Base-by-base conservation (phyloP, 2,888 invertebrate species). In the Shargacucullia verbasci region DNA sequence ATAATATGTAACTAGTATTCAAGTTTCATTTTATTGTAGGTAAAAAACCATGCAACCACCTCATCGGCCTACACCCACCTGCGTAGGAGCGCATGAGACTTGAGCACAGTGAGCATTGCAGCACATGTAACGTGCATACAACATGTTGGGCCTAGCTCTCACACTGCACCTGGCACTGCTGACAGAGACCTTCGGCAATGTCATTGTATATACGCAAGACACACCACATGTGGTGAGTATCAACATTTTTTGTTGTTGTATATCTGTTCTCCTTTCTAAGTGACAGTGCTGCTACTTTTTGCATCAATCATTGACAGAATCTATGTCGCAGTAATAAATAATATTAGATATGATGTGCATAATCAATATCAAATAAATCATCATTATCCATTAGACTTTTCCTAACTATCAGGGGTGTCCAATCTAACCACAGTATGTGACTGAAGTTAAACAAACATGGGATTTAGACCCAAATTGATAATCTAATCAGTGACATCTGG, bases 161-260 rank as follows among this genome's bases (percentile, higher is more conserved):
- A 48, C 56, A 46, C 58, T 82, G n/a, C 80, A 89, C 44, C 60
- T 87, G 56, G 83, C 81, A 58, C 74, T 89, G 63, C 65, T 90
- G 56, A 73, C 81, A 0, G 68, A 71, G 9, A 55, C 76, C 9
- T 88, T 78, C 10, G 89, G 82, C 39, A 80, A 82, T 66, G 78
- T 93, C 61, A 76, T 88, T 10, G 86, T 91, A 10, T 90, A 84
- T 73, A 84, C 84, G 1, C 78, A 83, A 60, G 77, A 77, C 3
- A 70, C 72, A 13, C 90, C 91, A 20, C 88, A 90, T 60, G 53
- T 79, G 59, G 92, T 91, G 56, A 87, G 87, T 52, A 31, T n/a
- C n/a, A n/a, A n/a, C n/a, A n/a, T 1, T 1, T 12, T n/a, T 4
- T 27, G 1, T 29, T 29, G 27, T 38, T 31, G 7, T 12, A 0